Evolutionary conservation across 2,113 vertebrate species (phyloP).

Genomic region (Chascanopsetta lugubris): DNA sequence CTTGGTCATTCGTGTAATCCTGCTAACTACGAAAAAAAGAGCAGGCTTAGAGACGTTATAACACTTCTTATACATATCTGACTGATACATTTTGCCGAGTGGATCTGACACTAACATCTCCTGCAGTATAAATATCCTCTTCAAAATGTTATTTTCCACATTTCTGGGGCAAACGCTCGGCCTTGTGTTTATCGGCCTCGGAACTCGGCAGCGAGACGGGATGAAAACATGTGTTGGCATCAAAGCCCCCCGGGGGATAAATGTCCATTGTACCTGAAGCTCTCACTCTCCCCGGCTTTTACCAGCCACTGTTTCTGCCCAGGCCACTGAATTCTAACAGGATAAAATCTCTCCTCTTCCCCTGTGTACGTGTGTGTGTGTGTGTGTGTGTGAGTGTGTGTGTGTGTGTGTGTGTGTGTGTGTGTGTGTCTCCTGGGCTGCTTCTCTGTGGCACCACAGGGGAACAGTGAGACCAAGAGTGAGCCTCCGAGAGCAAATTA

Average conservation of each 20-base stretch:
- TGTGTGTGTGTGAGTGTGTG: slow-evolving; percentile 42
- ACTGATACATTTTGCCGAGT: too few species aligned
- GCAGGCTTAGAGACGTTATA: too few species aligned
- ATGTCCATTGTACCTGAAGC: slow-evolving; percentile 69
- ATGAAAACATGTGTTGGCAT: slow-evolving; percentile 64
- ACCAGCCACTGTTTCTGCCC: slow-evolving; percentile 58
- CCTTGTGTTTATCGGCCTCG: slow-evolving; percentile 12
- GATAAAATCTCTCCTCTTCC: slow-evolving; percentile 65
- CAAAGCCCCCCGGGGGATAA: slow-evolving; percentile 52
- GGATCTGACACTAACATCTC: too few species aligned
- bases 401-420: slow-evolving; percentile 41
- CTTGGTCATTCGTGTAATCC: too few species aligned
- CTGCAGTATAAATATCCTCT: not conserved
- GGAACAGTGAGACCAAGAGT: slow-evolving; percentile 74
- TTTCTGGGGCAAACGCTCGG: not conserved
- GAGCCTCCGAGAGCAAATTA: slow-evolving; percentile 78
- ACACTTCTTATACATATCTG: too few species aligned
- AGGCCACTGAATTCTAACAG: slow-evolving; percentile 67
- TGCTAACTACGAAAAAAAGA: too few species aligned
- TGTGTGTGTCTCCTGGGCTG: slow-evolving; percentile 55
- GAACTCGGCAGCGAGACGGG: slow-evolving; percentile 25
- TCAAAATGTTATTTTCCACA: not conserved
- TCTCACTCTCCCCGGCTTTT: slow-evolving; percentile 58
- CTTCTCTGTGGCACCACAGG: slow-evolving; percentile 65
- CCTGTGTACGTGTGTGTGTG: slow-evolving; percentile 26